A percentile compares a stretch with the other conserved stretches of the same genome.
Conservation (phyloP, 2,888 invertebrate genomes). For the Orchesellides sinensis region DNA sequence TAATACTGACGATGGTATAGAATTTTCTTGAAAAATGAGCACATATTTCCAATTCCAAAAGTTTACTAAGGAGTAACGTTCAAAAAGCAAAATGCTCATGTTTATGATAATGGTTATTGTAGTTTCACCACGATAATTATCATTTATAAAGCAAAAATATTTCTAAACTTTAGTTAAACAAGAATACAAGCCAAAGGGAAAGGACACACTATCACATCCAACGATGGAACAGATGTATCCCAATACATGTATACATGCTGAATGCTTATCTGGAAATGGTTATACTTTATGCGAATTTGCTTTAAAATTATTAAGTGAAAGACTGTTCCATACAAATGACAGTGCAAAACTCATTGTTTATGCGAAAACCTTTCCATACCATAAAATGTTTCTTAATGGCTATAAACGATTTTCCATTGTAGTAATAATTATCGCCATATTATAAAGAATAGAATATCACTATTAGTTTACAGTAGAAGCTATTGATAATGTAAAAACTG, state of each 20-base stretch:
- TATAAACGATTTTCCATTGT: slow-evolving; percentile 59
- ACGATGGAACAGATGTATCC: not conserved
- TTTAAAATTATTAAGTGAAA: slow-evolving; percentile 15
- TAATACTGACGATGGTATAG: no score
- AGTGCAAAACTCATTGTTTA: slow-evolving; percentile 17
- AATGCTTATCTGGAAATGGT: slow-evolving; percentile 20
- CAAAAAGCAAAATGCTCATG: slow-evolving; percentile 30
- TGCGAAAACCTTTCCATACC: slow-evolving; percentile 22
- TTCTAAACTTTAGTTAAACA: slow-evolving; percentile 9
- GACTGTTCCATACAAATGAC: slow-evolving; percentile 27
- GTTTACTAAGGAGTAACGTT: not conserved
- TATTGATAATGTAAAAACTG: no score
- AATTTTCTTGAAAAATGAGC: no score
- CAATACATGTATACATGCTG: no score
- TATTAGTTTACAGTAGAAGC: not conserved
- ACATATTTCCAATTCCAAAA: no score
- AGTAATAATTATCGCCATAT: slow-evolving; percentile 25
- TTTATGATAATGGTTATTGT: slow-evolving; percentile 59
- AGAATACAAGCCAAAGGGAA: not conserved
- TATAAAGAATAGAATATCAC: slow-evolving; percentile 16
- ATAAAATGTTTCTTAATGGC: slow-evolving; percentile 57
- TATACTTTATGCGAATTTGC: not conserved
- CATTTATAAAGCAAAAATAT: slow-evolving; percentile 22
- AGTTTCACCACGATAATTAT: slow-evolving; percentile 29
- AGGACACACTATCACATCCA: not conserved